Conservation (phyloP, 2,888 invertebrate species). For the Sphaerophoria taeniata region DNA sequence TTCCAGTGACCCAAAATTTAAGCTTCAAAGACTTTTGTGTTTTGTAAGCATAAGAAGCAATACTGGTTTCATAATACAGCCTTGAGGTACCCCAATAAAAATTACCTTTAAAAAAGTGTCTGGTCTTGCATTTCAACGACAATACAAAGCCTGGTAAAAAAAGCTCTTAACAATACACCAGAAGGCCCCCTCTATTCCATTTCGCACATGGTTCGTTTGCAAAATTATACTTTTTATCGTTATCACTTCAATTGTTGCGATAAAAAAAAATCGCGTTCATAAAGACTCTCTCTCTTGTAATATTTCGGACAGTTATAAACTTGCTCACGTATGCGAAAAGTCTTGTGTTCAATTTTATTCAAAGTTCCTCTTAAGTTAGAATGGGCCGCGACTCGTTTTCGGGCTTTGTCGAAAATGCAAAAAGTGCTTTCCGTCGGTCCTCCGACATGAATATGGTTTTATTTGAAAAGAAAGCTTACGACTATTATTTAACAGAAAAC, state of each 20-base stretch:
- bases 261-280: not conserved
- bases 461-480: constrained; percentile 75
- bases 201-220: too few relatives aligned
- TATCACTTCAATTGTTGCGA: not conserved
- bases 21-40: too few relatives aligned
- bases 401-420: constrained; percentile 75
- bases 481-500: constrained; percentile 73
- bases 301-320: constrained; percentile 38
- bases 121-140: too few relatives aligned
- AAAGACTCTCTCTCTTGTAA: too few relatives aligned
- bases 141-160: too few relatives aligned
- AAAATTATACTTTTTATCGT: not conserved
- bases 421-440: constrained; percentile 75
- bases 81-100: too few relatives aligned
- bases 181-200: too few relatives aligned
- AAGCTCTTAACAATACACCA: too few relatives aligned
- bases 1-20: too few relatives aligned
- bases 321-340: constrained; percentile 10
- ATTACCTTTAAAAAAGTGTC: too few relatives aligned
- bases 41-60: too few relatives aligned
- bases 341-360: not conserved
- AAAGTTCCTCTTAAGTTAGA: not conserved
- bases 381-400: constrained; percentile 76
- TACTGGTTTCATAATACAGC: too few relatives aligned
- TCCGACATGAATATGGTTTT: constrained; percentile 74